Evolutionary conservation across 1,140 invertebrate species (phyloP).

Genomic region (Lepidurus packardi): DNA sequence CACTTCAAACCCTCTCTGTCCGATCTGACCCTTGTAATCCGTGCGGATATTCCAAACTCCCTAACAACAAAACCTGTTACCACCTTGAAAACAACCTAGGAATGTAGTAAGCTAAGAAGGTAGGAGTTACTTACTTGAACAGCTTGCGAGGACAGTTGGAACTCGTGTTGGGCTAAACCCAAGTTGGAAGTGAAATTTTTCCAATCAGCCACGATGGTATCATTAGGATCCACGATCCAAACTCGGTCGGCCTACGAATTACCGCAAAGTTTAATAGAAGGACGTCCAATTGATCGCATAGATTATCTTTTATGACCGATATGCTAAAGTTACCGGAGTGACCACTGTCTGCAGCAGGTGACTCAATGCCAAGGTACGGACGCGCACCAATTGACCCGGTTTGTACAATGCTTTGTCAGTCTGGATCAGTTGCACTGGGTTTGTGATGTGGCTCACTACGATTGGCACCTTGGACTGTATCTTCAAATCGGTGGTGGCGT

Average conservation of each 20-base stretch:
- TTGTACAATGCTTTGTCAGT: conserved; percentile 57
- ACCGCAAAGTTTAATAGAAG: conserved; percentile 26
- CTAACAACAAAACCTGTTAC: conserved; percentile 39
- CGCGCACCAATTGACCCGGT: conserved; percentile 54
- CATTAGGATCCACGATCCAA: conserved; percentile 56
- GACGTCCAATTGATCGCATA: not conserved
- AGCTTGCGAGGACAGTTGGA: conserved; percentile 52
- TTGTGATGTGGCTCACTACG: conserved; percentile 46
- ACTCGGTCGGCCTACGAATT: conserved; percentile 51
- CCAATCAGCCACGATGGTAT: conserved; percentile 55
- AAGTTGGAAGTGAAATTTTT: conserved; percentile 49
- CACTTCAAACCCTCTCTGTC: conserved; percentile 48
- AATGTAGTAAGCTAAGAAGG: not conserved
- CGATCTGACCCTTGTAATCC: conserved; percentile 40
- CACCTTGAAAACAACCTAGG: not conserved
- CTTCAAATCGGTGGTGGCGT: conserved; percentile 50
- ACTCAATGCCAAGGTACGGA: conserved; percentile 50
- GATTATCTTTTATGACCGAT: not conserved
- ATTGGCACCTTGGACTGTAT: conserved; percentile 45
- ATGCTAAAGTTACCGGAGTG: conserved; percentile 44
- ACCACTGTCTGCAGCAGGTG: conserved; percentile 49
- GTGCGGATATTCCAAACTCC: conserved; percentile 55
- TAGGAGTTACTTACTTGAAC: conserved; percentile 44
- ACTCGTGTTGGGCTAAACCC: conserved; percentile 52
- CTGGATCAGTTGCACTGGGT: conserved; percentile 52